These are phyloP conservation scores for Danaus chrysippus DNA, from an alignment of 2,888 invertebrate genomes.

Conservation along the genomic window DNA sequence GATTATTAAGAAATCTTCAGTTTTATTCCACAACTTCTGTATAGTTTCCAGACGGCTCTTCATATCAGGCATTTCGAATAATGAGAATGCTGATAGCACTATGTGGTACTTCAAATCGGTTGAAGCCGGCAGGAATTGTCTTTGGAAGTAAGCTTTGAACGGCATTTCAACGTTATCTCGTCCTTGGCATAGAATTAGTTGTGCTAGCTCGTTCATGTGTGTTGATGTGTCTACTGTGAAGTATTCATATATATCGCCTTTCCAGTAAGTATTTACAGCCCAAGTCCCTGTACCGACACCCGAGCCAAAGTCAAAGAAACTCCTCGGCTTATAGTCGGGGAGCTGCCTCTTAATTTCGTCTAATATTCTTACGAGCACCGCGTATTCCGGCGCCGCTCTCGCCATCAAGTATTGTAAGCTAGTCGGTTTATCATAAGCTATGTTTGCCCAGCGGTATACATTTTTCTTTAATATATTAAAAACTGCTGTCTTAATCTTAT, in stretches of 20 bases:
- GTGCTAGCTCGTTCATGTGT: constrained; percentile 90
- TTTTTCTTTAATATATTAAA: constrained; percentile 78
- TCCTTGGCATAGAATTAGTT: constrained; percentile 83
- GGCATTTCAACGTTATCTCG: constrained; percentile 79
- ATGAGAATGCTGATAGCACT: constrained; percentile 87
- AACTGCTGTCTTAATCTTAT: constrained; percentile 74
- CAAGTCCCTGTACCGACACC: constrained; percentile 93
- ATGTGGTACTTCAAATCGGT: constrained; percentile 84
- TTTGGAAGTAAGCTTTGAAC: constrained; percentile 82
- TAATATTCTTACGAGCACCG: constrained; percentile 83
- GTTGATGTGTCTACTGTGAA: constrained; percentile 90
- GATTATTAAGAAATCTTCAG: constrained; percentile 88
- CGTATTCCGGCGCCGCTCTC: constrained; percentile 87
- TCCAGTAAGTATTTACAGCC: constrained; percentile 89
- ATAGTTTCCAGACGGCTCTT: constrained; percentile 83
- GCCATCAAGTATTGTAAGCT: constrained; percentile 84
- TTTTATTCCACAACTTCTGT: constrained; percentile 91
- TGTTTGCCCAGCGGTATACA: constrained; percentile 86
- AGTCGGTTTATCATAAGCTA: constrained; percentile 83
- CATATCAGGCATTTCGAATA: constrained; percentile 87
- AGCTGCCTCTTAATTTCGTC: constrained; percentile 84
- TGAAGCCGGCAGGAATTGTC: constrained; percentile 89
- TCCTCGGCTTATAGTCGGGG: constrained; percentile 84
- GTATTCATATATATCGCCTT: constrained; percentile 85
- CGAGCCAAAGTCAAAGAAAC: constrained; percentile 94